A percentile compares a stretch with the other conserved stretches of the same genome.
phyloP scores from a whole-genome alignment of 2,113 vertebrate genomes.

The Zeus faber region DNA sequence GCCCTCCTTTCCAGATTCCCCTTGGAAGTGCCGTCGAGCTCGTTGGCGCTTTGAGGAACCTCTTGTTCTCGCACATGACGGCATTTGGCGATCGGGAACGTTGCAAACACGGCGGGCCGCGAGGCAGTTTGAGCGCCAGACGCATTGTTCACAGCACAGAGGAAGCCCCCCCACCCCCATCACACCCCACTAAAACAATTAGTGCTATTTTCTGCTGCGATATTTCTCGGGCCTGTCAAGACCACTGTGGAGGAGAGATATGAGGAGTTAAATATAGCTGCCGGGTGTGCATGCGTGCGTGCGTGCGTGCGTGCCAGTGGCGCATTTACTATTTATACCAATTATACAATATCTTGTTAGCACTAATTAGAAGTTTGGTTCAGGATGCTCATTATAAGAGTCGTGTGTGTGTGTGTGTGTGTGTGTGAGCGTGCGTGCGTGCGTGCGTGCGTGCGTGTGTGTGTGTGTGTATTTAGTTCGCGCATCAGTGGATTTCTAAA shows the following conservation, averaged over 20 bases:
- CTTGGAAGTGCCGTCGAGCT: no score
- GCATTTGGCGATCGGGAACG: no score
- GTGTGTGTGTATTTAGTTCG: background rate
- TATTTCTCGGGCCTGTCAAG: conserved; percentile 51
- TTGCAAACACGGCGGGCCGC: no score
- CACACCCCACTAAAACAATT: conserved; percentile 58
- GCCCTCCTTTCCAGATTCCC: no score
- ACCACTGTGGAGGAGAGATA: conserved; percentile 49
- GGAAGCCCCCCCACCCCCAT: conserved; percentile 53
- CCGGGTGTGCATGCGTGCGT: conserved; percentile 1
- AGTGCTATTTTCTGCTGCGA: conserved; percentile 61
- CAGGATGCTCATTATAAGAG: background rate
- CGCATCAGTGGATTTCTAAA: no score
- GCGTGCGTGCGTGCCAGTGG: no score
- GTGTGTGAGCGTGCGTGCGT: background rate
- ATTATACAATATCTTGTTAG: background rate
- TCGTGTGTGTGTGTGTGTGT: conserved; percentile 7
- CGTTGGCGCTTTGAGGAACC: no score
- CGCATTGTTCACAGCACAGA: conserved; percentile 64
- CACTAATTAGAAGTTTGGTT: background rate
- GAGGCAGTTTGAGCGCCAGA: no score
- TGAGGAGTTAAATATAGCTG: conserved; percentile 57
- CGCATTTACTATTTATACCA: no score
- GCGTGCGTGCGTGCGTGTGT: conserved; percentile 9
- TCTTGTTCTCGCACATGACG: no score